Percentiles rank a stretch among this genome's conserved stretches.
phyloP scores from a whole-genome alignment of 2,113 vertebrate species.

The Alaudala cheleensis region DNA sequence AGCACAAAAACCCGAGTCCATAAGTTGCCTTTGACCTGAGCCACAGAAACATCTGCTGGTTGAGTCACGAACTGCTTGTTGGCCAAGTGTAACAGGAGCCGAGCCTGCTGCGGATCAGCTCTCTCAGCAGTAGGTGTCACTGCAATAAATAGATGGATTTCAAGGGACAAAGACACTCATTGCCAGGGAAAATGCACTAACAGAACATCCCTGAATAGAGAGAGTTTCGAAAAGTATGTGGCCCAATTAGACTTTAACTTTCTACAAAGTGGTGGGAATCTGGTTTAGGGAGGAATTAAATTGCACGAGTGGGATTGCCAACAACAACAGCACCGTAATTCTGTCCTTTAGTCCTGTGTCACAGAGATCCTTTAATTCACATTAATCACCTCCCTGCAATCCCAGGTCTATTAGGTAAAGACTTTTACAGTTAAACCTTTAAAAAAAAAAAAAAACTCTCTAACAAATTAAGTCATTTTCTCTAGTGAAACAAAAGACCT shows the following conservation, averaged over 20 bases:
- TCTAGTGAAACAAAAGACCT: constrained; percentile 33
- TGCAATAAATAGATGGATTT: constrained; percentile 67
- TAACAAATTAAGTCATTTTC: constrained; percentile 50
- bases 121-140: constrained; percentile 67
- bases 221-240: neutral
- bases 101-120: constrained; percentile 68
- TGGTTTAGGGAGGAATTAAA: neutral
- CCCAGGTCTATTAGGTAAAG: constrained; percentile 40
- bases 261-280: neutral
- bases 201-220: neutral
- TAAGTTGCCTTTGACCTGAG: constrained; percentile 60
- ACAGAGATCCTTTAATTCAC: constrained; percentile 47
- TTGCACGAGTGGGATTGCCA: neutral
- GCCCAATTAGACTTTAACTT: neutral
- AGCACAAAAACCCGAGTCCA: constrained; percentile 20
- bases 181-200: constrained; percentile 41
- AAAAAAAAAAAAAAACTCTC: neutral
- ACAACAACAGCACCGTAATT: neutral
- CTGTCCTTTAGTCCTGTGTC: constrained; percentile 19
- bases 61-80: constrained; percentile 52
- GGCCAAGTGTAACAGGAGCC: constrained; percentile 61
- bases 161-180: constrained; percentile 45
- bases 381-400: constrained; percentile 43
- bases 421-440: constrained; percentile 26
- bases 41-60: constrained; percentile 62